These are phyloP conservation scores for Sarcophaga bullata DNA, from an alignment of 1,140 invertebrate species.

Conservation along the genomic window DNA sequence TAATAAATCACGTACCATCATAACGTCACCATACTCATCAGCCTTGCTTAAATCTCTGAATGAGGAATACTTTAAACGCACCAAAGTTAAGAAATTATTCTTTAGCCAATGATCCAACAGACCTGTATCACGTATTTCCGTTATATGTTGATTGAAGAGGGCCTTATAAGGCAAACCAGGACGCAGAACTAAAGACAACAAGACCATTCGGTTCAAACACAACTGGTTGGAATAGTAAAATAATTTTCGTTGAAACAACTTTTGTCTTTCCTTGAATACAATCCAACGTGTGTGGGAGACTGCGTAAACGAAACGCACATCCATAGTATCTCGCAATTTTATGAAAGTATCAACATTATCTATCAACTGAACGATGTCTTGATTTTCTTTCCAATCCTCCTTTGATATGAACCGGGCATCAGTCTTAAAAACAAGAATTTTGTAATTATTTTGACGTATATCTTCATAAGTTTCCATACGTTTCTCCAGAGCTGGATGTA, in stretches of 20 bases:
- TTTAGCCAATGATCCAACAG: conserved; percentile 27
- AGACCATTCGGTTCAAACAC: not conserved
- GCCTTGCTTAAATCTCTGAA: conserved; percentile 7
- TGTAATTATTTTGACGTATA: conserved; percentile 16
- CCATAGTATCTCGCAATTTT: not conserved
- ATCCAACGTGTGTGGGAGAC: conserved; percentile 18
- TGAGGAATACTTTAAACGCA: not conserved
- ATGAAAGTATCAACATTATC: not conserved
- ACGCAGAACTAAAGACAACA: not conserved
- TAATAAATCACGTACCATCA: not conserved
- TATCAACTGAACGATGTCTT: not conserved
- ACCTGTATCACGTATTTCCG: conserved; percentile 7
- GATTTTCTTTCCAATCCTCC: not conserved
- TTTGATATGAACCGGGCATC: not conserved
- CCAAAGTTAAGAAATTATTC: conserved; percentile 22
- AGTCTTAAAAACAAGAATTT: not conserved
- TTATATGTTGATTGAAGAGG: not conserved
- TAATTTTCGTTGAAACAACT: conserved; percentile 20
- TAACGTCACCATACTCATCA: not conserved
- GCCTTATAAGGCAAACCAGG: not conserved
- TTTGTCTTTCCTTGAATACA: not conserved
- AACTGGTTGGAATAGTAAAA: conserved; percentile 29
- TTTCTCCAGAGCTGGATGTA: conserved; percentile 16
- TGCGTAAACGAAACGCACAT: conserved; percentile 16
- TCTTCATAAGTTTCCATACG: conserved; percentile 35